Conservation (phyloP, 1,140 invertebrate genomes). For the Cydia fagiglandana region DNA sequence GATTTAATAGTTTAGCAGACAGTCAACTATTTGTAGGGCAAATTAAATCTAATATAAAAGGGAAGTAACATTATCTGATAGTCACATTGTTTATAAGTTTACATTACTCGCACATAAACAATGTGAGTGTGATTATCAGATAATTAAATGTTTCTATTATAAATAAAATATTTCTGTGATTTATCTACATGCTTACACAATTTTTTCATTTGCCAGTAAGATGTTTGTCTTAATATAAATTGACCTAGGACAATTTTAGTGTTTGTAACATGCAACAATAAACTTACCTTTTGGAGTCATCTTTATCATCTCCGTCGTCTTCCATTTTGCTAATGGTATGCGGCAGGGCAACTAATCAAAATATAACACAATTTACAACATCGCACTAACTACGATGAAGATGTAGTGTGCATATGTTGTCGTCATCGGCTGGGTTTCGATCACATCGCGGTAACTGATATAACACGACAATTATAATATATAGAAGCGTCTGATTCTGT, state of each 20-base stretch:
- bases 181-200: neutral
- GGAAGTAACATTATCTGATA: too few relatives aligned
- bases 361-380: conserved; percentile 22
- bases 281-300: conserved; percentile 65
- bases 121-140: neutral
- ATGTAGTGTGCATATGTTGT: neutral
- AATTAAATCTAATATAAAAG: too few relatives aligned
- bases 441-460: neutral
- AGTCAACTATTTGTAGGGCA: too few relatives aligned
- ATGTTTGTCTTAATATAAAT: too few relatives aligned
- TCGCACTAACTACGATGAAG: conserved; percentile 15
- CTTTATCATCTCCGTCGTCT: conserved; percentile 70
- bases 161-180: too few relatives aligned
- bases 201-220: neutral
- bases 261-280: neutral
- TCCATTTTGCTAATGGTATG: conserved; percentile 53
- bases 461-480: neutral
- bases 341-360: conserved; percentile 11
- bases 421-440: neutral
- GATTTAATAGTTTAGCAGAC: too few relatives aligned
- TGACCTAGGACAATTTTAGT: neutral
- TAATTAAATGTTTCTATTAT: too few relatives aligned
- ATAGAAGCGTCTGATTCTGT: neutral
- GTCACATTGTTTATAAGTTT: neutral
- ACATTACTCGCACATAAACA: neutral